phyloP scores from a whole-genome alignment of 1,140 invertebrate genomes.

The Ceratina japonica region DNA sequence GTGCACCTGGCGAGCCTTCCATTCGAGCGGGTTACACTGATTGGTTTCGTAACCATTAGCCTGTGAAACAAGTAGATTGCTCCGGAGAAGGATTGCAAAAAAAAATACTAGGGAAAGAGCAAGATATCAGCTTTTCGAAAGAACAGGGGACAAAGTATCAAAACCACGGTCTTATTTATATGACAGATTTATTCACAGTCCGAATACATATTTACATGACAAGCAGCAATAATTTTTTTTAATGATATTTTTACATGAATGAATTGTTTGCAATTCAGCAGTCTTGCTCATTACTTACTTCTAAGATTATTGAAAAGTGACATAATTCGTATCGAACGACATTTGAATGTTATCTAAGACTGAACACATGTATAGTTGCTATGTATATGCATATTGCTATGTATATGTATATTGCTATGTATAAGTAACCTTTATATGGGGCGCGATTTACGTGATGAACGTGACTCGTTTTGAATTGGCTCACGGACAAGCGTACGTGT shows the following conservation, averaged over 20 bases:
- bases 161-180: not conserved
- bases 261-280: no score
- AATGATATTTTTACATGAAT: no score
- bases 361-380: no score
- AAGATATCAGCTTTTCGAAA: slow-evolving; percentile 50
- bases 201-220: no score
- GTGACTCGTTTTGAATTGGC: not conserved
- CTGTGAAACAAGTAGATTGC: slow-evolving; percentile 67
- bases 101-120: slow-evolving; percentile 20
- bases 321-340: no score
- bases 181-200: not conserved
- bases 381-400: no score
- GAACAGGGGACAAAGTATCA: slow-evolving; percentile 21
- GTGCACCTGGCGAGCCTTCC: slow-evolving; percentile 59
- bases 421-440: no score
- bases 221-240: no score
- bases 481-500: not conserved
- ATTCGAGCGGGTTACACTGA: slow-evolving; percentile 63
- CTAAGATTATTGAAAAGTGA: no score
- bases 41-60: slow-evolving; percentile 64
- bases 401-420: no score
- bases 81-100: slow-evolving; percentile 47
- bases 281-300: no score
- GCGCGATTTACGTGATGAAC: not conserved
- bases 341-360: no score